phyloP scores from a whole-genome alignment of 2,888 invertebrate species.

The Pinctada fucata region DNA sequence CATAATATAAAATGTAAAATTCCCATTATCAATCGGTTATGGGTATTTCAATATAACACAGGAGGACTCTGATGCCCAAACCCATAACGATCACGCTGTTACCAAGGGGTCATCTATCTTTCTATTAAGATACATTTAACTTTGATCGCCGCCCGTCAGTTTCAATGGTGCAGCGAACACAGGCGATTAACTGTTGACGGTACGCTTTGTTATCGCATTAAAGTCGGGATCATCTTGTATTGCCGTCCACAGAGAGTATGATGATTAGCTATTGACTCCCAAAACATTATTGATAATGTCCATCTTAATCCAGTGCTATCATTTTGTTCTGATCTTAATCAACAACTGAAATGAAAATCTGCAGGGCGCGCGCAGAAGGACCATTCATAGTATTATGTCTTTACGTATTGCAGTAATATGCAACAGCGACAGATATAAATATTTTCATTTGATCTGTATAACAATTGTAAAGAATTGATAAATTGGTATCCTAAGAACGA shows the following conservation, averaged over 20 bases:
- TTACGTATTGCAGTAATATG: background rate
- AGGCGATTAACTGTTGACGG: background rate
- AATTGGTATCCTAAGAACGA: too few species aligned
- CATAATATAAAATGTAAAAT: slow-evolving; percentile 3
- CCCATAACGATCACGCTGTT: slow-evolving; percentile 1
- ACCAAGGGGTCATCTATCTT: background rate
- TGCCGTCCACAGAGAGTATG: background rate
- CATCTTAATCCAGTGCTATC: background rate
- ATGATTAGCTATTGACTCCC: background rate
- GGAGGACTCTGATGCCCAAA: background rate
- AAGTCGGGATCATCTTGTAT: background rate
- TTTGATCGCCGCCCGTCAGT: background rate
- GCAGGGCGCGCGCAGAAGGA: background rate
- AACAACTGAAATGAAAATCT: background rate
- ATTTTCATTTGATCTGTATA: background rate
- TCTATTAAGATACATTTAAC: background rate
- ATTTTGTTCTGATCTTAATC: background rate
- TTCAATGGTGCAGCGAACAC: slow-evolving; percentile 3
- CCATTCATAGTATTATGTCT: background rate
- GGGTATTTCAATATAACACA: background rate
- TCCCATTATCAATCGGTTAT: background rate
- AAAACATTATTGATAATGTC: slow-evolving; percentile 1
- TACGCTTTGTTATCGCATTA: background rate
- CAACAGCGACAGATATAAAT: background rate
- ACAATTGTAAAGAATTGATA: too few species aligned